Evolutionary conservation across 1,140 invertebrate species (phyloP).

Genomic region (Lepidurus couesii): DNA sequence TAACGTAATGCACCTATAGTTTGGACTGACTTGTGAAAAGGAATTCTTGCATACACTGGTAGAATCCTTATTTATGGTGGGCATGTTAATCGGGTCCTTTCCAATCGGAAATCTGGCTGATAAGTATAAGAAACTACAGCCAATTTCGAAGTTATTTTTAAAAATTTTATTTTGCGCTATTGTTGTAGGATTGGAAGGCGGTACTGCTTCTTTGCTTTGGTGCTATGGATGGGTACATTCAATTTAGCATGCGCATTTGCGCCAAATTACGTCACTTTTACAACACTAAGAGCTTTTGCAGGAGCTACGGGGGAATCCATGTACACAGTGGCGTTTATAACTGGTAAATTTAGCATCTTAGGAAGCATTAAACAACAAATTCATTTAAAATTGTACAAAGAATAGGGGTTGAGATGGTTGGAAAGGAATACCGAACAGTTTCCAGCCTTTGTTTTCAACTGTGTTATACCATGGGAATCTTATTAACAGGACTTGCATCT

Average conservation of each 20-base stretch:
- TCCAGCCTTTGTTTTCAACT: constrained; percentile 24
- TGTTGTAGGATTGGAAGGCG: constrained; percentile 26
- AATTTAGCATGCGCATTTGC: constrained; percentile 30
- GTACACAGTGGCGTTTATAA: background rate
- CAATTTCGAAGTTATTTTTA: background rate
- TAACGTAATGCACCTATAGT: constrained; percentile 14
- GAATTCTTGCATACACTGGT: constrained; percentile 29
- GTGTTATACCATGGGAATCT: constrained; percentile 20
- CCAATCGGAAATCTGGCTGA: constrained; percentile 25
- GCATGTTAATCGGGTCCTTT: constrained; percentile 29
- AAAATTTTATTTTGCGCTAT: background rate
- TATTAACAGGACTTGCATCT: constrained; percentile 19
- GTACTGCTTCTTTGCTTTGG: constrained; percentile 25
- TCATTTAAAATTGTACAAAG: background rate
- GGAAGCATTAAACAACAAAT: background rate
- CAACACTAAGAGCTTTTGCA: constrained; percentile 21
- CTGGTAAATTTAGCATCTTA: background rate
- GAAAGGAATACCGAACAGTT: background rate
- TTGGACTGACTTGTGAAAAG: constrained; percentile 26
- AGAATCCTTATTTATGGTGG: constrained; percentile 27
- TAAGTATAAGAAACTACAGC: constrained; percentile 5
- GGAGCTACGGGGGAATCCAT: constrained; percentile 19
- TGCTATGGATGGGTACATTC: constrained; percentile 26
- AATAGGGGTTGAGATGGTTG: constrained; percentile 31
- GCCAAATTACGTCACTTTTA: constrained; percentile 13